Base-by-base conservation (phyloP, 30 jellyfish, hydroid and myxozoan genomes). In the Aurelia sp. region DNA sequence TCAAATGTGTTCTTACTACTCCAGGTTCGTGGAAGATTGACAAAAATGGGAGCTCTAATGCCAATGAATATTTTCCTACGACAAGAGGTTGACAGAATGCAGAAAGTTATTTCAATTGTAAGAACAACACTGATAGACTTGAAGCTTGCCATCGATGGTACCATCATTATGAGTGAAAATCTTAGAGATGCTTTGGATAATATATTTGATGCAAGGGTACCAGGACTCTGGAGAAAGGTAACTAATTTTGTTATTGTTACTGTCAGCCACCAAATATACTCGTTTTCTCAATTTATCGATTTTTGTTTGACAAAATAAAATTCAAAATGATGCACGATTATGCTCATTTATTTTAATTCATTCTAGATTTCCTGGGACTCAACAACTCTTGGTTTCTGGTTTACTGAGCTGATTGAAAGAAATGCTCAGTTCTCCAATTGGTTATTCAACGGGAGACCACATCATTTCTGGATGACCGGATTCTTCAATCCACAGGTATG, bases 11-110 rank as follows among this genome's bases (percentile, higher is more conserved):
- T n/a, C 35, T 61, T 78, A 17, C n/a, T 6, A 11, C 47, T 17
- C 22, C 51, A 90, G 97, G 97, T 91, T 12, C 84, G 86, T 44
- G 84, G 82, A 60, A 82, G 93, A 23, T 80, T 91, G 41, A 52
- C 91, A 76, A 91, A 91, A 64, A 91, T 91, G 97, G 97, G 97
- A 8, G 79, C 85, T 20, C 61, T 79, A 50, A 79, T 70, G 89
- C 97, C 97, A 20, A 91, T 91, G 90, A 91, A 78, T 61, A 91
- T 91, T 20, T 91, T 91, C 82, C 60, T 91, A 68, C 64, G 88
- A 50, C 97, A 91, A 85, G 97, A 91, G 69, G 89, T 91, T n/a
- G 97, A 85, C 55, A 31, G 97, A 48, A 91, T 91, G 96, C 97
- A 91, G 76, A 82, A 81, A 50, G 96, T 91, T 17, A 91, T 91